A percentile compares a stretch with the other conserved stretches of the same genome.
Conservation (phyloP, 1,140 invertebrate genomes). For the Ooceraea biroi region DNA sequence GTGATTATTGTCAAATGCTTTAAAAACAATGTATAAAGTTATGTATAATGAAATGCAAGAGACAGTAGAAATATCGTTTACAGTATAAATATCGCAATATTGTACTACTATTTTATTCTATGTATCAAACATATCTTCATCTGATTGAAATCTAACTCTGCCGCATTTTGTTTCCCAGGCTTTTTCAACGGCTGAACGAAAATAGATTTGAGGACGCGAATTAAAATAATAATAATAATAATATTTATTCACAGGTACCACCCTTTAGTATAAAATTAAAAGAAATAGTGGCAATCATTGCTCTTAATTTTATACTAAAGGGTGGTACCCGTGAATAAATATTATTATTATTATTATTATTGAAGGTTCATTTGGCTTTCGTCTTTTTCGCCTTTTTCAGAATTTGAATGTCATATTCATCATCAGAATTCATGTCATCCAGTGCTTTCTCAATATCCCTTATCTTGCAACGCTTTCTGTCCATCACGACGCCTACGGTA, state of each 20-base stretch:
- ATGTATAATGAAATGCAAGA: slow-evolving; percentile 20
- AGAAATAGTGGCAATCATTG: too few relatives aligned
- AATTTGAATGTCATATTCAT: slow-evolving; percentile 83
- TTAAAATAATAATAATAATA: too few relatives aligned
- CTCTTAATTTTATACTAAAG: too few relatives aligned
- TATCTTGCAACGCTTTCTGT: slow-evolving; percentile 80
- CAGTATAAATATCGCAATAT: slow-evolving; percentile 20
- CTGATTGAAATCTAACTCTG: slow-evolving; percentile 70
- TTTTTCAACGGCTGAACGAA: slow-evolving; percentile 1
- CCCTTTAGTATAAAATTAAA: too few relatives aligned
- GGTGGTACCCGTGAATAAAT: too few relatives aligned
- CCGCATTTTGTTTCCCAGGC: slow-evolving; percentile 10
- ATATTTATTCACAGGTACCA: too few relatives aligned
- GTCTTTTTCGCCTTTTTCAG: slow-evolving; percentile 76
- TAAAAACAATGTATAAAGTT: not conserved
- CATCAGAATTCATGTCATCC: slow-evolving; percentile 78
- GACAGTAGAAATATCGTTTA: slow-evolving; percentile 12
- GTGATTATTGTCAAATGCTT: slow-evolving; percentile 17
- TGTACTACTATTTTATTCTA: slow-evolving; percentile 46
- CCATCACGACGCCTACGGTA: slow-evolving; percentile 78
- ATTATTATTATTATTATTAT: too few relatives aligned
- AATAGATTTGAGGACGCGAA: not conserved
- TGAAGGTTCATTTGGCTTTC: slow-evolving; percentile 9
- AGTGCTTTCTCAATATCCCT: slow-evolving; percentile 78
- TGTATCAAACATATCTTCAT: slow-evolving; percentile 80